phyloP scores from a whole-genome alignment of 2,888 invertebrate species.

The Cyclophora albipunctata region DNA sequence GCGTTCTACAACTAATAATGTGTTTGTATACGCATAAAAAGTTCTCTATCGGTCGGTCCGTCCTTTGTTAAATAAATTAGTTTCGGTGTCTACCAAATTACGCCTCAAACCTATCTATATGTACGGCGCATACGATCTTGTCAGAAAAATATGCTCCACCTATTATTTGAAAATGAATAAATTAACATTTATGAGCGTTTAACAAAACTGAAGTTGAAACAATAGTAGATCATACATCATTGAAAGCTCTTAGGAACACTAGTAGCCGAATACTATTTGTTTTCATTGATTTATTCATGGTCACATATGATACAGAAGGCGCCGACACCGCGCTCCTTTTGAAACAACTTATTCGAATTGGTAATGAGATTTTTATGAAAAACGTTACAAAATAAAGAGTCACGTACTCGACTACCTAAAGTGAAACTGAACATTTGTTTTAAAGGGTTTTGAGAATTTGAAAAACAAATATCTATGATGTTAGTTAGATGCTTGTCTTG shows the following conservation, averaged over 20 bases:
- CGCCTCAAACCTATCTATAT: conserved; percentile 70
- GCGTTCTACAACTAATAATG: conserved; percentile 33
- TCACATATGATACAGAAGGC: conserved; percentile 59
- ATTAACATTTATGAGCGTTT: conserved; percentile 58
- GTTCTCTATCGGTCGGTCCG: conserved; percentile 66
- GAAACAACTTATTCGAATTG: conserved; percentile 61
- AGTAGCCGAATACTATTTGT: conserved; percentile 73
- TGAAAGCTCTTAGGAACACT: conserved; percentile 65
- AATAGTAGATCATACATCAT: conserved; percentile 60
- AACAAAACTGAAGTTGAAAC: conserved; percentile 65
- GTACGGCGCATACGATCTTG: conserved; percentile 58
- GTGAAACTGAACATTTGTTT: conserved; percentile 54
- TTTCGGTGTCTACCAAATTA: conserved; percentile 77
- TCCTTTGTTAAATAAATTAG: conserved; percentile 77
- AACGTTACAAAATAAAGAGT: conserved; percentile 56
- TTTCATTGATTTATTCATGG: conserved; percentile 76
- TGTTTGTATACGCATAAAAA: conserved; percentile 71
- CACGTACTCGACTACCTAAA: conserved; percentile 46
- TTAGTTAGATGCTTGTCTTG: conserved; percentile 11
- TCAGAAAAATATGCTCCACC: conserved; percentile 70
- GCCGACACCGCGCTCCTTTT: conserved; percentile 64
- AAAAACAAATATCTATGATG: conserved; percentile 29
- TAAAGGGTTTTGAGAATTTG: conserved; percentile 36
- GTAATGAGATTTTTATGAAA: conserved; percentile 60
- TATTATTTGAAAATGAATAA: conserved; percentile 61